Evolutionary conservation across 2,888 invertebrate species (phyloP), one percentile per base, ranked within the genome.

Genomic region (Agrypnus murinus): DNA sequence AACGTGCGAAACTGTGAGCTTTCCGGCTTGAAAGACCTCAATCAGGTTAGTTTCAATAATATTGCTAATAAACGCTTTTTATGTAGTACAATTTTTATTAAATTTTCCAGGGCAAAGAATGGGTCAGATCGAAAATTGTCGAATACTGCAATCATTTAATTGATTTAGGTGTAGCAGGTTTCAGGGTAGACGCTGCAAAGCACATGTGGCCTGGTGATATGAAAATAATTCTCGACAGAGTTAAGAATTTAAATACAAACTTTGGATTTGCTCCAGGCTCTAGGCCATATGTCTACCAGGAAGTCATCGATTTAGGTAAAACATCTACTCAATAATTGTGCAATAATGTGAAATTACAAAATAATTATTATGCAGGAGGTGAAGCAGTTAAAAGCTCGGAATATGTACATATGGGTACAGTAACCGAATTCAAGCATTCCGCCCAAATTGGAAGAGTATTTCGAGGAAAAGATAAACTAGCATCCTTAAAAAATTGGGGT

Each of bases 121-220:
- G 91, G 74, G 95, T 95, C 6, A 87, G 91, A n/a, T 82, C 84
- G 1, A 90, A 89, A 82, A 89, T 94, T 3, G 86, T 90, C 0
- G 88, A 88, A 0, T 92, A 87, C 81, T 84, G 95, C 86, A 93
- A 94, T 82, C 86, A 85, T 9, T 87, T 92, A 5, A 88, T 94
- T 38, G 89, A 89, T 48, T 82, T 91, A 65, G 96, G 96, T 32
- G 94, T 95, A 0, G 95, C 95, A 81, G 96, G 96, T 17, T 95
- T 96, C 85, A 74, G 93, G 78, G 89, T 93, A 57, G 93, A 94
- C 81, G 93, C 93, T 5, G 92, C 93, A 0, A 93, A 93, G 78
- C 93, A 93, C 83, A 93, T 94, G 92, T 91, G 91, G 88, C 93
- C 96, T 0, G 81, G 83, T 0, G 95, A 96, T 81, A 85, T 97